Conservation (phyloP, 2,888 invertebrate species). For the Tipula vernalis region DNA sequence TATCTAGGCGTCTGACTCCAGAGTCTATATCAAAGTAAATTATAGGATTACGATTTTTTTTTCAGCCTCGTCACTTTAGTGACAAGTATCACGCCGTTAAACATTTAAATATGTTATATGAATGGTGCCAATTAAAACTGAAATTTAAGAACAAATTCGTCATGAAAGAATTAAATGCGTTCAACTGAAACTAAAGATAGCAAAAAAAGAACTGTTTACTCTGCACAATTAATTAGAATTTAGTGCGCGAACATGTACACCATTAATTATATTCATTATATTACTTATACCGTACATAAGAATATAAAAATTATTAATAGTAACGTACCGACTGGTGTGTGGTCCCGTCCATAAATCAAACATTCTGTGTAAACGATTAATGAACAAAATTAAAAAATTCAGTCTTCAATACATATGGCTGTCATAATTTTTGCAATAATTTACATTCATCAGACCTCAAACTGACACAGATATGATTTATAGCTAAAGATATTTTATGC, state of each 20-base stretch:
- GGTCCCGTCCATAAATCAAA: background rate
- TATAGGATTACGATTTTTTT: too few relatives aligned
- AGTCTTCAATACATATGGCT: background rate
- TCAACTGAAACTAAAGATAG: background rate
- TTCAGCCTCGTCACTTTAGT: too few relatives aligned
- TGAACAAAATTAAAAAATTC: background rate
- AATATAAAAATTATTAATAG: background rate
- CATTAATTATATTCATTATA: background rate
- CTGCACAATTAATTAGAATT: background rate
- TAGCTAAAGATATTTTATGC: background rate
- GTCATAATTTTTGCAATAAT: background rate
- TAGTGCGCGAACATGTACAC: too few relatives aligned
- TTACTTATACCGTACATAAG: too few relatives aligned
- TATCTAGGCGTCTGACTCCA: too few relatives aligned
- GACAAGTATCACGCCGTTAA: too few relatives aligned
- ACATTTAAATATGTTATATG: too few relatives aligned
- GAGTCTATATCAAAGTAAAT: too few relatives aligned
- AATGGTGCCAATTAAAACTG: too few relatives aligned
- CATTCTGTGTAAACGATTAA: background rate
- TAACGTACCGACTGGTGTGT: background rate
- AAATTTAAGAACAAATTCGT: background rate
- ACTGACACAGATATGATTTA: background rate
- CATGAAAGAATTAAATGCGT: background rate
- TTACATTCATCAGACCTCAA: background rate
- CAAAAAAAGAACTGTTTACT: background rate